Evolutionary conservation across 2,888 invertebrate species (phyloP), one percentile per base, ranked within the genome.

Genomic region (Molanna angustata): DNA sequence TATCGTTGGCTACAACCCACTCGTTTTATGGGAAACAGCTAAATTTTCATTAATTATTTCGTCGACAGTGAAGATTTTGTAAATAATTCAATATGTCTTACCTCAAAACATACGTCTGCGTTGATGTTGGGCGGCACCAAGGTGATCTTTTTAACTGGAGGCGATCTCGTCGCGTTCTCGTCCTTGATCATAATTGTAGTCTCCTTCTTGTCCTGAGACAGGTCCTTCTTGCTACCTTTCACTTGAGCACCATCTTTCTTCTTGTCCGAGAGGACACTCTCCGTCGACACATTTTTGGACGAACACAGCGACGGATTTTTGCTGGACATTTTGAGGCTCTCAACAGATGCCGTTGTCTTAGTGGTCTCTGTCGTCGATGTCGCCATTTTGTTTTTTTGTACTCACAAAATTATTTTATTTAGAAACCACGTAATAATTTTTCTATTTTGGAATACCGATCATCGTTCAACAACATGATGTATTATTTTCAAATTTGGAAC

Each of bases 111-210:
- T n/a, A 77, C 77, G 70, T 77, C 77, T 3, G 73, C 69, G 40
- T 76, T 76, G 21, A 76, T 69, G 17, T 69, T 67, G 1, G 75
- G 74, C 1, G 77, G 75, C 13, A 47, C 52, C 72, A 76, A 73
- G 1, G 75, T 66, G 18, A 77, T 73, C 61, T 77, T 77, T 69
- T 77, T 77, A 62, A 76, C 75, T 3, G 76, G 75, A 3, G 77
- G 76, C 2, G 76, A 76, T 22, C 72, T 62, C 40, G 75, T 56
- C 46, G 74, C 73, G 45, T 73, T 75, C n/a, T 77, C 76, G 49
- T 76, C 76, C 42, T 76, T 64, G 49, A 77, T 75, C 47, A 76
- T 74, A 1, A 76, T 71, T 64, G 74, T 76, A 1, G 74, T 74
- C 52, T 77, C 76, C 70, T 75, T 76, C 0, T 71, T 74, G 49